Evolutionary conservation across 2,797 vertebrate genomes (phyloP), one percentile per base, ranked within the genome.

Genomic region (Pelodytes ibericus): DNA sequence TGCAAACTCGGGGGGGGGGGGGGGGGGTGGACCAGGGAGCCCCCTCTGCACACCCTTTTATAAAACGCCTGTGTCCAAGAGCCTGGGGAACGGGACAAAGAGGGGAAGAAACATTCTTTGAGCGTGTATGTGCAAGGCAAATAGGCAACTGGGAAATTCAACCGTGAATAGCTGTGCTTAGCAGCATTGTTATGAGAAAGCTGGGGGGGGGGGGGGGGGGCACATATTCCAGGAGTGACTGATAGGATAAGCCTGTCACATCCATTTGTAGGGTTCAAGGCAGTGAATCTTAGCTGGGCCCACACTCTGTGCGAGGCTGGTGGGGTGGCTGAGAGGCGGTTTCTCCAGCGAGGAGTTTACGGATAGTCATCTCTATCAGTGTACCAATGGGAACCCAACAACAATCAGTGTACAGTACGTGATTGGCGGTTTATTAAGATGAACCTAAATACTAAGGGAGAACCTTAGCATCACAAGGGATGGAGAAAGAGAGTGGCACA

Each of bases 101-200:
- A n/a, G 25, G 1, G 15, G 53, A n/a, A 53, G 71, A 69, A 33
- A 26, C 25, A 36, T 49, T n/a, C 60, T 20, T 67, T 72, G 44
- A 26, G 15, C 61, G 27, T 24, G 24, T 36, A 53, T 15, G 30
- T 75, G 75, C 59, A 68, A 29, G 61, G 75, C 75, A 77, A 77
- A 77, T 72, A 69, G 61, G 72, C 75, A 77, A 72, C 69, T 78
- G 70, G 72, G 62, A 78, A 58, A 73, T 73, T 78, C 63, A 73
- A 56, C 51, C 13, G 56, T 72, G 63, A 73, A 78, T 68, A 71
- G 69, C 27, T 72, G 36, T 72, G 64, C 69, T 72, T 66, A 60
- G 56, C 69, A 72, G 67, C 69, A 72, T 60, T 72, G 36, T 39
- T 77, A 26, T 25, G 68, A 51, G 25, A 36, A 36, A 57, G 60